Conservation (phyloP, 2,113 vertebrate species). For the Sphyrna mokarran region DNA sequence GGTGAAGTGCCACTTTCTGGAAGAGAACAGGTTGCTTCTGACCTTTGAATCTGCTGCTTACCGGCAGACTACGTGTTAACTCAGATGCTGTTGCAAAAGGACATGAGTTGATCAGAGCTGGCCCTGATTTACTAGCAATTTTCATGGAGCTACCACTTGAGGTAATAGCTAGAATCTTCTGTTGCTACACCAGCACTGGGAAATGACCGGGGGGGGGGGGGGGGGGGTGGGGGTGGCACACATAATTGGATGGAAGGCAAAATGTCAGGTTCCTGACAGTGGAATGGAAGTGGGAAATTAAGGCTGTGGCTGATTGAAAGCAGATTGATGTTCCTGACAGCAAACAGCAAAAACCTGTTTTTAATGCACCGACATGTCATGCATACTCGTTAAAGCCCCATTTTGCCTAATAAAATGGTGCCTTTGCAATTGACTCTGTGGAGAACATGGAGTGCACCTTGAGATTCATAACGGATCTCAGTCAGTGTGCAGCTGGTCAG, state of each 20-base stretch:
- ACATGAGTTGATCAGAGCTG: not conserved
- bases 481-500: not conserved
- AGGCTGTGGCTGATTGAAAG: not conserved
- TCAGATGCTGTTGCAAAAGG: not conserved
- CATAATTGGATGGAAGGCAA: not conserved
- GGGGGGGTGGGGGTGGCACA: no score
- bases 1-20: not conserved
- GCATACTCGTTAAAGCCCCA: not conserved
- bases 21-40: not conserved
- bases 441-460: not conserved
- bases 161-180: not conserved
- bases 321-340: not conserved
- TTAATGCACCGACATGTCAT: not conserved
- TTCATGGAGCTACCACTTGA: not conserved
- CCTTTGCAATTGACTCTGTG: no score
- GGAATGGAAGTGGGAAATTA: not conserved
- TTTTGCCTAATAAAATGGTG: no score
- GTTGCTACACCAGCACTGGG: no score
- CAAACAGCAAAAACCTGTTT: not conserved
- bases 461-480: not conserved
- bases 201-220: not conserved
- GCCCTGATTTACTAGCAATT: not conserved
- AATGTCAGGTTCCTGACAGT: not conserved
- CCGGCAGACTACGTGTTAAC: not conserved
- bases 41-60: not conserved